Evolutionary conservation across 2,888 invertebrate genomes (phyloP).

Genomic region (Anodontia alba): DNA sequence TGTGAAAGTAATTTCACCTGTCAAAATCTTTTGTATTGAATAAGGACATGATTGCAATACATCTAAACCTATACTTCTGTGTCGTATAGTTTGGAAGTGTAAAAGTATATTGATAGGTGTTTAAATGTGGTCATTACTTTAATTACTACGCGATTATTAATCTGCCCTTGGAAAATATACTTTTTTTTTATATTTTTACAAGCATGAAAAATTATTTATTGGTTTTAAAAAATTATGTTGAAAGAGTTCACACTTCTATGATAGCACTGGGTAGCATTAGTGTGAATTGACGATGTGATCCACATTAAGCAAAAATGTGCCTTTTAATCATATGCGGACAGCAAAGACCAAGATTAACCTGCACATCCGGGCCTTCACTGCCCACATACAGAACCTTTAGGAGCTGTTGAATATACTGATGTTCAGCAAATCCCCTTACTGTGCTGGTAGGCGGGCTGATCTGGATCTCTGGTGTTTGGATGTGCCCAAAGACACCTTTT

Average conservation of each 20-base stretch:
- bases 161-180: background rate
- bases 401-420: no score
- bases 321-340: no score
- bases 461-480: no score
- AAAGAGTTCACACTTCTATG: background rate
- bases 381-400: no score
- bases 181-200: background rate
- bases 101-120: background rate
- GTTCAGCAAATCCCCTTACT: no score
- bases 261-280: background rate
- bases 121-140: background rate
- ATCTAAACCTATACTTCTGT: background rate
- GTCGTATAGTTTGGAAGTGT: background rate
- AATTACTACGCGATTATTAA: background rate
- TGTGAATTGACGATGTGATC: background rate
- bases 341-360: no score
- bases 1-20: background rate
- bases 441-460: no score
- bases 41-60: background rate
- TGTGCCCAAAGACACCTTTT: no score
- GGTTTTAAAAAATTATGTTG: background rate
- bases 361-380: no score
- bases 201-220: background rate
- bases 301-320: no score
- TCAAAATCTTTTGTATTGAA: background rate